Conservation (phyloP, 2,113 vertebrate species). For the Microtus ochrogaster region DNA sequence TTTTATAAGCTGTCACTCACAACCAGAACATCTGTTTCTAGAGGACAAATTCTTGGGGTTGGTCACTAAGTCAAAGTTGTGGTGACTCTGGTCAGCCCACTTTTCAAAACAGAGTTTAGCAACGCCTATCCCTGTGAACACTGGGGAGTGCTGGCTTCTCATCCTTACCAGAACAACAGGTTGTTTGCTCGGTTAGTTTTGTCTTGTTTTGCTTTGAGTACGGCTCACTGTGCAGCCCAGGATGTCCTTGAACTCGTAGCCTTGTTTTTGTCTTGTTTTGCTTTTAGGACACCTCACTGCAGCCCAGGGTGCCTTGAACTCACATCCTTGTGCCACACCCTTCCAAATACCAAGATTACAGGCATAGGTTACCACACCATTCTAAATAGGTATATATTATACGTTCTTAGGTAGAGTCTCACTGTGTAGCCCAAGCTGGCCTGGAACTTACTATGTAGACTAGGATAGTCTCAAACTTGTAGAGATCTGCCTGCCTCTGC, state of each 20-base stretch:
- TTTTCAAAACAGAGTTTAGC: not conserved
- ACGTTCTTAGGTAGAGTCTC: not conserved
- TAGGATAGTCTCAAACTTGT: too few species aligned
- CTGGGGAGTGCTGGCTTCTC: not conserved
- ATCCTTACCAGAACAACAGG: not conserved
- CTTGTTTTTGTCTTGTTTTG: not conserved
- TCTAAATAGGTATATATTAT: not conserved
- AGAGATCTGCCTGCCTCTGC: not conserved
- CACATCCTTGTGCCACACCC: not conserved
- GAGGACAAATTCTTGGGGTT: not conserved
- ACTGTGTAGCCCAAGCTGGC: not conserved
- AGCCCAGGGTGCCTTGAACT: too few species aligned
- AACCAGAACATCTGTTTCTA: not conserved
- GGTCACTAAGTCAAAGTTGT: not conserved
- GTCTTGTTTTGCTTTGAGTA: not conserved
- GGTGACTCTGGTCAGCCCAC: not conserved
- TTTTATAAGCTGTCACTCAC: not conserved
- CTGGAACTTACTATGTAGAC: not conserved
- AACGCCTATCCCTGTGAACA: too few species aligned
- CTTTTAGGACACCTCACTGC: too few species aligned
- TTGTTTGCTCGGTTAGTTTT: not conserved
- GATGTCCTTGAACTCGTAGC: too few species aligned
- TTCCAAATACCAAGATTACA: not conserved
- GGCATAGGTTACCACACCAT: not conserved
- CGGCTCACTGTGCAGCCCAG: rapidly evolving